These are phyloP conservation scores for Torymus texanus DNA, from an alignment of 2,888 invertebrate genomes.

Conservation along the genomic window DNA sequence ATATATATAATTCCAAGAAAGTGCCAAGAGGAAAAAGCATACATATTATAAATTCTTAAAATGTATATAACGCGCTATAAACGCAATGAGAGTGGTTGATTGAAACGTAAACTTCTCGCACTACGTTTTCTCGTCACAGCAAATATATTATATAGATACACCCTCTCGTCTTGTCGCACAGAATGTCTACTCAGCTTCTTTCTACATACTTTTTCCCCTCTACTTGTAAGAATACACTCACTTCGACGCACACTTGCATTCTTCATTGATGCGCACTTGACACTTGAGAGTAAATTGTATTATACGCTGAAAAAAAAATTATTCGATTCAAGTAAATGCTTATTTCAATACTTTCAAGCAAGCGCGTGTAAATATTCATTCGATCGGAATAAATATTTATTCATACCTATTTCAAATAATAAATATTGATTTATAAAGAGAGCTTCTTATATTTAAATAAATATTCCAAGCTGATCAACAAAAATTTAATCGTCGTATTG, in stretches of 20 bases:
- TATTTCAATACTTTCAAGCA: neutral
- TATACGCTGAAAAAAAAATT: slow-evolving; percentile 34
- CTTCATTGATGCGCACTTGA: slow-evolving; percentile 19
- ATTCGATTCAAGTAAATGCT: slow-evolving; percentile 17
- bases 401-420: no score
- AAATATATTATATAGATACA: slow-evolving; percentile 2
- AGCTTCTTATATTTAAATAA: no score
- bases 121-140: slow-evolving; percentile 28
- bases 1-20: slow-evolving; percentile 3
- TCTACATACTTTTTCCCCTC: slow-evolving; percentile 18
- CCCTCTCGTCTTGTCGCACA: slow-evolving; percentile 22
- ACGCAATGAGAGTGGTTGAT: slow-evolving; percentile 11
- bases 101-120: slow-evolving; percentile 17
- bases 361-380: neutral
- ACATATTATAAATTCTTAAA: slow-evolving; percentile 23
- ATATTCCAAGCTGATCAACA: no score
- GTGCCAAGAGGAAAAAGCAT: slow-evolving; percentile 15
- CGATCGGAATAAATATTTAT: neutral
- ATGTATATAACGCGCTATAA: slow-evolving; percentile 27
- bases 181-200: slow-evolving; percentile 36
- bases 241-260: slow-evolving; percentile 3
- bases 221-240: slow-evolving; percentile 22
- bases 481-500: no score
- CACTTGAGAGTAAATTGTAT: slow-evolving; percentile 41
- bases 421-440: no score